Base-by-base conservation (phyloP, 2,113 vertebrate species). In the Seriola aureovittata region DNA sequence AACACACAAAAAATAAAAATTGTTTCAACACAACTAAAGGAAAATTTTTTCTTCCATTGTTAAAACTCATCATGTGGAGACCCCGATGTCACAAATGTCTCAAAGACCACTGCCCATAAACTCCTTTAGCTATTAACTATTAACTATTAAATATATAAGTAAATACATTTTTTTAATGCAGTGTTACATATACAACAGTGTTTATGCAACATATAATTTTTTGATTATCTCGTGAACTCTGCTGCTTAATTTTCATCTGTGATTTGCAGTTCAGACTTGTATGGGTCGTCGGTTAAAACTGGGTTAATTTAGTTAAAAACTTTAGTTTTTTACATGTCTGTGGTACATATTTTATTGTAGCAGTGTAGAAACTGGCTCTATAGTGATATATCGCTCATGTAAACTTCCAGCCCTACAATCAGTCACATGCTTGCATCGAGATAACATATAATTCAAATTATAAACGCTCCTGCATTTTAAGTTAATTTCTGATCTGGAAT, bases 401-500 rank as follows among this genome's bases (percentile, higher is more conserved):
- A 29, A 29, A 29, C 3, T n/a, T 48, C 3, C 2, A 14, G 1
- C 44, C 44, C 44, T 16, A 16, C 44, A 48, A 48, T 9, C 40
- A 42, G 8, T 55, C 8, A 72, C 29, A 44, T 19, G 21, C 46
- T 36, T 29, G 34, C 46, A 48, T 9, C 3, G 40, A 58, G 70
- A 80, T 83, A 55, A 81, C 34, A 68, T 32, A 57, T 70, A 32
- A 60, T 29, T 50, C 63, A 36, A 69, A 85, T 82, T 40, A 57
- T 62, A 59, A 59, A 40, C 17, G 21, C 6, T 66, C 63, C 68
- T 57, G 6, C 34, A 52, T 78, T 62, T 67, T 16, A 55, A 67
- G 11, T 29, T 29, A 29, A 65, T 66, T 72, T 80, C 63, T 73
- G 70, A 75, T 75, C 29, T 48, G 11, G 38, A 78, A 71, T 91